Evolutionary conservation across 2,797 vertebrate genomes (phyloP), one percentile per base, ranked within the genome.

Genomic region (Pipistrellus pipistrellus): DNA sequence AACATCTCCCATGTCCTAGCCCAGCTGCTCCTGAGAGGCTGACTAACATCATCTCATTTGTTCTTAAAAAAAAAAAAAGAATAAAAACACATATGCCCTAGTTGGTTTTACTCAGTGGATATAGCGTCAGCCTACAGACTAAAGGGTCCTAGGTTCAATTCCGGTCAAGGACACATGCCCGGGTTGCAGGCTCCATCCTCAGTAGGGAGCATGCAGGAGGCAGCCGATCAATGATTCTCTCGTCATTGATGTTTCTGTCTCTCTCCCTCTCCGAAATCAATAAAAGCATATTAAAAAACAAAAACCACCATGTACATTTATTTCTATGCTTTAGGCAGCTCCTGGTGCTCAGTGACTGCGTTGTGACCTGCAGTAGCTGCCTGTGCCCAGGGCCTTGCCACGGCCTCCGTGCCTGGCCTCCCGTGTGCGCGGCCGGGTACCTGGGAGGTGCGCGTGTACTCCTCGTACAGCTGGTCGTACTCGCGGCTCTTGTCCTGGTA

Each of bases 401-500:
- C 38, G 57, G 32, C 68, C 18, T 38, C 27, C 0, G 0, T 0
- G n/a, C 12, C 83, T 21, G 8, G 0, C 14, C 55, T 66, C 48
- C 14, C 8, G 2, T 1, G 6, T 13, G 27, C 0, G 1, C 38
- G 21, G 38, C 35, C 35, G 35, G 9, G 0, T 98, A 99, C 99
- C 99, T 99, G 99, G 12, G 99, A 99, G 0, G 99, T 99, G 94
- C 98, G 98, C 0, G 99, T 99, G 95, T 99, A 99, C 95, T 99
- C 99, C 95, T 99, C 98, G 0, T 99, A 99, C 1, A 99, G 98
- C 62, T 98, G 97, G 95, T 99, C 99, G 0, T 99, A 99, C 94
- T 99, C 99, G 90, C 98, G 98, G 98, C 99, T 99, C 98, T 99
- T 99, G 97, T 99, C 98, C 98, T 99, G 99, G 98, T 98, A 99